Conservation (phyloP, 2,113 vertebrate genomes). For the Odontesthes bonariensis region DNA sequence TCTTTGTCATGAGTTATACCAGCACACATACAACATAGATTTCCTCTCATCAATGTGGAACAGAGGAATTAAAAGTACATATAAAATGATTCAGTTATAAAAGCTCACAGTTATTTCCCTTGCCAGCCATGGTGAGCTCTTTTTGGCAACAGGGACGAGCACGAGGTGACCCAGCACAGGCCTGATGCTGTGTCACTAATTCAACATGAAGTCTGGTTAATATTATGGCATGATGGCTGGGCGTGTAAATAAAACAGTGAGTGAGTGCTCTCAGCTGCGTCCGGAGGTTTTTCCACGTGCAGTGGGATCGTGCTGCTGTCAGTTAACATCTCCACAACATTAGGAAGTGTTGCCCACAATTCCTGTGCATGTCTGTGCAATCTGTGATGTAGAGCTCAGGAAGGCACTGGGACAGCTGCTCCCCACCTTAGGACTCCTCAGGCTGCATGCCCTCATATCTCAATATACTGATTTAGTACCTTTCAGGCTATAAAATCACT, state of each 20-base stretch:
- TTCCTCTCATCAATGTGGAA: no score
- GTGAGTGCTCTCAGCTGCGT: slow-evolving; percentile 49
- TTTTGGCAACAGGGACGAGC: neutral
- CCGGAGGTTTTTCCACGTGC: slow-evolving; percentile 39
- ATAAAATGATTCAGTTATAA: no score
- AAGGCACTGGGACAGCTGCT: slow-evolving; percentile 30
- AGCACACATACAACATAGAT: no score
- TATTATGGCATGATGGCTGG: slow-evolving; percentile 41
- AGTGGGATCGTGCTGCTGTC: slow-evolving; percentile 47
- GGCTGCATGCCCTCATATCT: neutral
- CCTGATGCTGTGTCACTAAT: slow-evolving; percentile 38
- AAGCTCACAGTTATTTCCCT: neutral
- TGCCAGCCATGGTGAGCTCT: neutral
- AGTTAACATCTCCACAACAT: slow-evolving; percentile 33
- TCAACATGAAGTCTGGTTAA: slow-evolving; percentile 65
- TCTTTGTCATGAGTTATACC: no score
- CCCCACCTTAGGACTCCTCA: neutral
- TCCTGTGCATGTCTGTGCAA: slow-evolving; percentile 36
- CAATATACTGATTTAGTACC: neutral
- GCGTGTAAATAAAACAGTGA: slow-evolving; percentile 70
- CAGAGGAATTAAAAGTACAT: no score
- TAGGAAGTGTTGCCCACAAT: slow-evolving; percentile 7
- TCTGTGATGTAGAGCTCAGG: slow-evolving; percentile 12
- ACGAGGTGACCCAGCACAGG: slow-evolving; percentile 1
- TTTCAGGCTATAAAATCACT: neutral